Base-by-base conservation (phyloP, 2,113 vertebrate genomes). In the Oenanthe melanoleuca region DNA sequence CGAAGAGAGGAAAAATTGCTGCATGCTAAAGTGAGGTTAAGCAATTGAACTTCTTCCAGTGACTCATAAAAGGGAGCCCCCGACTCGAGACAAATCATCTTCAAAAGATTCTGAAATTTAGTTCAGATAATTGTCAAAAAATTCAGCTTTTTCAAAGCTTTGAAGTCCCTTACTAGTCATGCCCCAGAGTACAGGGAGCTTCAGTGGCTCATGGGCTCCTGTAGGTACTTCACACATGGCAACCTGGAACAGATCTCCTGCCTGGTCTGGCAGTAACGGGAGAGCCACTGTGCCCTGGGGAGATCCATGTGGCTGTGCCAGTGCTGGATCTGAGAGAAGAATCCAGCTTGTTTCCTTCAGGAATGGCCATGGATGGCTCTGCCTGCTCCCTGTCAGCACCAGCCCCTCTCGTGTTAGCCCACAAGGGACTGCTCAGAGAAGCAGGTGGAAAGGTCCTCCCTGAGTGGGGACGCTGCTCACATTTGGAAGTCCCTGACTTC, bases 21-120 rank as follows among this genome's bases (percentile, higher is more conserved):
- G 52, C 71, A 20, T 67, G 44, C 73, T 79, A 65, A 87, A 81
- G 78, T 26, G 37, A 91, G 47, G 52, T 92, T 93, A 88, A 92
- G 73, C 65, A 55, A 53, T 31, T 53, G 40, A 84, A 1, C 75
- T 88, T 79, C 82, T 79, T 47, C n/a, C 24, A 61, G 61, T 53
- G 42, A 65, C 95, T 92, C 28, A 5, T 95, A 92, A 96, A 96
- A 86, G 0, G 0, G 57, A 67, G 49, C 59, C 85, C 80, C 75
- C 65, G 57, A 83, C 75, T 34, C 0, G 56, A 78, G 40, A 71
- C 85, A 88, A 90, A 71, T 37, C 44, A 28, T 84, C 82, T 94
- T 93, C 88, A 96, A 90, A 95, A 94, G 86, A 72, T 69, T 88
- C 88, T 42, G 72, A 86, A 94, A 90, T 90, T 94, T 71, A n/a